A percentile compares a stretch with the other conserved stretches of the same genome.
These are phyloP conservation scores for Mungos mungo DNA, from an alignment of 2,113 vertebrate genomes.

Conservation along the genomic window DNA sequence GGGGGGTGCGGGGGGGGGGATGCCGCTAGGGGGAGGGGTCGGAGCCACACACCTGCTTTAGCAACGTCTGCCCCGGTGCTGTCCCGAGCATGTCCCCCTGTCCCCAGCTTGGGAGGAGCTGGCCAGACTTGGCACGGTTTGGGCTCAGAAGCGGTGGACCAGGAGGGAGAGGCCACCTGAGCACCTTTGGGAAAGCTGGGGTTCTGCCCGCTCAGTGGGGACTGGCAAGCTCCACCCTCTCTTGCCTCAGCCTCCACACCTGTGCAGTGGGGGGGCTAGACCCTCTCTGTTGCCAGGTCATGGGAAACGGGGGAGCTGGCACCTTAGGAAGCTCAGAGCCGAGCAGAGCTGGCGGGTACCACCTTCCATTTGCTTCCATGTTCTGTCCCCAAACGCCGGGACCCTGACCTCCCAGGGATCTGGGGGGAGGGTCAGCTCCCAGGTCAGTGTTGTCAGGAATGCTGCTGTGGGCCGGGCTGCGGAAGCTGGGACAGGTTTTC, in stretches of 20 bases:
- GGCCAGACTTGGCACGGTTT: neutral
- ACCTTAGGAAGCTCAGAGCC: too few species aligned
- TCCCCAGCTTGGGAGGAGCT: accelerated
- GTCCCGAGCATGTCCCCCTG: accelerated
- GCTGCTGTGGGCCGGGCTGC: neutral
- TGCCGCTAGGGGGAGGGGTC: accelerated
- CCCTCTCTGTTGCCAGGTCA: accelerated
- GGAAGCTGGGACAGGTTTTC: accelerated
- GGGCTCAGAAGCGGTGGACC: neutral
- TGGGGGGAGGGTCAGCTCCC: accelerated
- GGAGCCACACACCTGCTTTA: accelerated
- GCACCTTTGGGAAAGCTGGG: accelerated
- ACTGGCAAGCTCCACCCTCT: accelerated
- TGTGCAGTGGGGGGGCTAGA: neutral
- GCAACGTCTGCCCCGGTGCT: accelerated
- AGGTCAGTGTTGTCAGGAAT: accelerated
- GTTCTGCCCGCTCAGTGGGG: neutral
- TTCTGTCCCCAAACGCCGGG: accelerated
- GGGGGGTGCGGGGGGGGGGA: neutral
- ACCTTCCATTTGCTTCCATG: accelerated
- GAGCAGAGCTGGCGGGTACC: accelerated
- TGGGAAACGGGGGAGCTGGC: neutral
- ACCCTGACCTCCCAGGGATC: accelerated
- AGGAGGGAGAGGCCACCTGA: neutral
- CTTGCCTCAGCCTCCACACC: neutral